Base-by-base conservation (phyloP, 2,888 invertebrate genomes). In the Amblyjoppa fuscipennis region DNA sequence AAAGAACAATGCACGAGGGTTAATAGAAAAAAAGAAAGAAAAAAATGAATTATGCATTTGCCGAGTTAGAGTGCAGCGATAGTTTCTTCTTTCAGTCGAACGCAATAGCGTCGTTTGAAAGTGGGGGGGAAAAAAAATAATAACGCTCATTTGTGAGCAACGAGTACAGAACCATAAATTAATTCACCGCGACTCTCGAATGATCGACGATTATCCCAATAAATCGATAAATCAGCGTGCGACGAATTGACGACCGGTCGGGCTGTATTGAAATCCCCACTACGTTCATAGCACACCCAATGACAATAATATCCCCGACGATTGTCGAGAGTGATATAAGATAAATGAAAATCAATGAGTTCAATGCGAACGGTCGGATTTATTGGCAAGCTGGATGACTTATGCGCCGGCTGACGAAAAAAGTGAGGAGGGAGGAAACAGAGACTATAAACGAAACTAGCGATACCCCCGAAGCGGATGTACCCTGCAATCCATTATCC, bases 261-360 rank as follows among this genome's bases (percentile, higher is more conserved):
- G 71, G 61, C 11, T 76, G 68, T 73, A 68, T 83, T 59, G 41
- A 28, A 49, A 28, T 53, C 7, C 66, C 11, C 61, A 11, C 68
- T 59, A 64, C n/a, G 20, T 41, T 7, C 28, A 56, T 83, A 56
- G 31, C 56, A 49, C 68, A 53, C 45, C 45, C 7, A n/a, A 45
- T 7, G 25, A 61, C 38, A 61, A 70, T 68, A 68, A 59, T 56
- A 74, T 38, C 31, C 69, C 68, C 56, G 20, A 31, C 56, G 28
- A 41, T 56, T 13, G 16, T 16, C 45, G 28, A 34, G 28, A 31
- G 34, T 56, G 16, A 41, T 34, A 68, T 56, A 41, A 45, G 70
- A 71, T 85, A 70, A 71, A 85, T 85, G 69, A 85, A 80, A 82
- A 85, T 85, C 85, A 82, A 82, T 75, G 75, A 64, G 79, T 64